Conservation (phyloP, 2,113 vertebrate genomes). For the Alethe diademata region DNA sequence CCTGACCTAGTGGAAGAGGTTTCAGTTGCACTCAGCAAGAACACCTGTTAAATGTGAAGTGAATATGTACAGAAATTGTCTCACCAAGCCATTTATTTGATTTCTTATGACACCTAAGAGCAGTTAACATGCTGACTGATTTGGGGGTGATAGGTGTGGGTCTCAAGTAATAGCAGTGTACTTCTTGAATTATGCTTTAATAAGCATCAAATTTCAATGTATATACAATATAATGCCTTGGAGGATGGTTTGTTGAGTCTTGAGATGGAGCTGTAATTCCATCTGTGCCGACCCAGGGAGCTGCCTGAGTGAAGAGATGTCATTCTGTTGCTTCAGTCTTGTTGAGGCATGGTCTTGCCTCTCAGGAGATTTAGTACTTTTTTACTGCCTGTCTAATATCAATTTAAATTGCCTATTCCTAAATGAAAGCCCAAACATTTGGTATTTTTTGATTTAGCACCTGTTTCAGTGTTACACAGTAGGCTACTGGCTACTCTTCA, state of each 20-base stretch:
- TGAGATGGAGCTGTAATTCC: not conserved
- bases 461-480: not conserved
- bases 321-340: not conserved
- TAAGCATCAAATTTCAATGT: slow-evolving; percentile 13
- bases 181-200: not conserved
- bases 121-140: not conserved
- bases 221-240: not conserved
- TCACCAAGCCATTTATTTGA: slow-evolving; percentile 5
- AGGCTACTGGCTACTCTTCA: not conserved
- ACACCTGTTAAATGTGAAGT: not conserved
- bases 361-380: not conserved
- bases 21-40: not conserved
- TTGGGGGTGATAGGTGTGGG: not conserved
- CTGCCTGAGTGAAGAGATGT: not conserved
- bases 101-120: not conserved
- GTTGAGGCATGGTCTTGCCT: accelerated
- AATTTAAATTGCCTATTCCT: not conserved
- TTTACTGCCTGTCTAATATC: not conserved
- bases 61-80: not conserved
- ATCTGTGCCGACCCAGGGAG: accelerated
- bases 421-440: not conserved
- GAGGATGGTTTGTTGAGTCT: not conserved
- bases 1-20: not conserved
- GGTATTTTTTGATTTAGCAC: not conserved
- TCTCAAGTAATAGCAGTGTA: not conserved